Evolutionary conservation across 1,140 invertebrate species (phyloP), one percentile per base, ranked within the genome.

Genomic region (Tribolium castaneum): DNA sequence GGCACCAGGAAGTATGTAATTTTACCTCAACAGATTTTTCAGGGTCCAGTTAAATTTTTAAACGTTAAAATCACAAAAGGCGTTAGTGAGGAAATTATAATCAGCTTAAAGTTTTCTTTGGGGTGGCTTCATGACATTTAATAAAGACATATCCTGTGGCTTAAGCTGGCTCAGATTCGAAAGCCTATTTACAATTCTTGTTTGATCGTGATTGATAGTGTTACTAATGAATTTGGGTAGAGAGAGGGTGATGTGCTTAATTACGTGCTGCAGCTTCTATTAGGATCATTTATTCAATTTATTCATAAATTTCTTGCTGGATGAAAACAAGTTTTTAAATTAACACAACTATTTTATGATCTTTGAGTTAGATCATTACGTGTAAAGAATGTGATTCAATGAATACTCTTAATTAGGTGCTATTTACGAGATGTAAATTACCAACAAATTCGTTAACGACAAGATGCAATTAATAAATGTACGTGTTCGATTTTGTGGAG

Each of bases 111-210:
- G 54, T 59, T 30, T 30, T 35, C 34, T 66, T n/a, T 35, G 35
- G 25, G 59, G 59, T 14, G 19, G 14, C 19, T 22, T 25, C 30
- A 62, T 62, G 59, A 66, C 59, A 66, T 66, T 66, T 66, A 66
- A 66, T 66, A 66, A 66, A 66, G 59, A 66, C 59, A 66, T 66
- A 66, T 66, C 59, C 59, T 66, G 59, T 9, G 59, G 59, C 59
- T 66, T 66, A 35, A 66, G 59, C 59, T 66, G 59, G 59, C 35
- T 66, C 59, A 35, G 59, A 66, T 35, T 35, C 59, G 59, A 35
- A 59, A 66, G 59, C 34, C 30, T 6, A n/a, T 34, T 34, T 30
- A 22, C 30, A 9, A 66, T 66, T 39, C 59, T 66, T 66, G 59
- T 66, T 66, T 35, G 59, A 39, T 66, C 59, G 59, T 66, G 59